Percentiles rank a stretch among this genome's conserved stretches.
phyloP scores from a whole-genome alignment of 2,888 invertebrate species.

The Epirrhoe alternata region DNA sequence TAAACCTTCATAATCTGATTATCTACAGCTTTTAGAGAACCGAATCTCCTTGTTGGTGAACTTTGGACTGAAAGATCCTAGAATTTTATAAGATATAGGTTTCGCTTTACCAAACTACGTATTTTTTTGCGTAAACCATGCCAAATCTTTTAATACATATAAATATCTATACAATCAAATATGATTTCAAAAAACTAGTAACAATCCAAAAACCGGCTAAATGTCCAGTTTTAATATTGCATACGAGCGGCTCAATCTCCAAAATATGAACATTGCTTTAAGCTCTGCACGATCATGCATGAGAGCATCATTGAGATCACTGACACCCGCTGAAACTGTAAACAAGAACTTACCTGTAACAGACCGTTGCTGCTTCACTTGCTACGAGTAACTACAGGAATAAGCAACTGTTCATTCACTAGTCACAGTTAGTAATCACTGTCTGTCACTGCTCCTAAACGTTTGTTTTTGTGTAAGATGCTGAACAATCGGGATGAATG shows the following conservation, averaged over 20 bases:
- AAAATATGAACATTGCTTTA: constrained; percentile 36
- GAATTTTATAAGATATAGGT: no score
- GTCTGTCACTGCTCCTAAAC: constrained; percentile 55
- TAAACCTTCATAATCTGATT: constrained; percentile 11
- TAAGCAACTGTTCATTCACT: constrained; percentile 52
- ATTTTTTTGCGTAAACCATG: not conserved
- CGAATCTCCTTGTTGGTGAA: not conserved
- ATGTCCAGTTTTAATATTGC: not conserved
- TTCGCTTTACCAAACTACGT: not conserved
- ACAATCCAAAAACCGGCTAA: not conserved
- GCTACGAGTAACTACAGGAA: constrained; percentile 17
- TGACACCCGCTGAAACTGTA: constrained; percentile 64
- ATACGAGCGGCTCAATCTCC: not conserved
- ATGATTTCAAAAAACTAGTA: not conserved
- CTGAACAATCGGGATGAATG: constrained; percentile 50
- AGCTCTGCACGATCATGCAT: constrained; percentile 54
- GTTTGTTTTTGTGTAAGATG: constrained; percentile 68
- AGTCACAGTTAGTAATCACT: constrained; percentile 59
- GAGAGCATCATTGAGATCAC: constrained; percentile 65
- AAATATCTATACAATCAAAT: not conserved
- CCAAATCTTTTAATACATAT: not conserved
- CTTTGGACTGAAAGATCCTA: not conserved
- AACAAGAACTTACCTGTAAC: constrained; percentile 61
- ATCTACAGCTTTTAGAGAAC: not conserved
- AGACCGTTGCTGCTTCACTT: constrained; percentile 31